Evolutionary conservation across 2,797 vertebrate species (phyloP), one percentile per base, ranked within the genome.

Genomic region (Lacerta agilis): DNA sequence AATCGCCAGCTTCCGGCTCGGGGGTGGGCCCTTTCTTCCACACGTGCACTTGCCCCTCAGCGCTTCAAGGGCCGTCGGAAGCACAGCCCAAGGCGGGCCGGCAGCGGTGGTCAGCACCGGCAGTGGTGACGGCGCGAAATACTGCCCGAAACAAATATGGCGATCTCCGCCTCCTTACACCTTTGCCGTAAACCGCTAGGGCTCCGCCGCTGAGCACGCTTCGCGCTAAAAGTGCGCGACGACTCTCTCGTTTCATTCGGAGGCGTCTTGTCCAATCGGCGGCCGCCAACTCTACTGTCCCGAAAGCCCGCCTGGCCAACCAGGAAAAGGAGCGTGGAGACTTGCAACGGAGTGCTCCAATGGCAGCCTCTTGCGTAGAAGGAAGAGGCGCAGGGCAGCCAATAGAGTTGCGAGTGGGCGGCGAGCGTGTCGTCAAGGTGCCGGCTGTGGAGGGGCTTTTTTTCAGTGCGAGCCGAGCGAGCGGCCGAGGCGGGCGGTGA

Each of bases 211-310:
- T 0, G n/a, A 36, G 87, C 86, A 89, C 23, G 80, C 43, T 4
- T 61, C 9, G 41, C 11, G 6, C 9, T 38, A 6, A n/a, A 17
- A 38, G 36, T 33, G 38, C 27, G 81, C 17, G 77, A 55, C 69
- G 25, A 29, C 29, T 33, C 20, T 49, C 76, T 27, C 66, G 15
- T 78, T 18, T 76, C 29, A 72, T 66, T 43, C 33, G 11, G 33
- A 0, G 36, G 1, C 8, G 0, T 6, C 4, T 73, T 0, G 10
- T 7, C 95, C 96, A 97, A 97, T 97, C 95, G 90, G 75, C 77
- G 41, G 43, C 88, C 95, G 97, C 96, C 97, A 97, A 94, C 97
- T 97, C 95, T 94, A 92, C 92, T n/a, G 94, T 95, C 89, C 82
- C 43, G 45, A 55, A 66, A 13, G 81, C 38, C 49, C 2, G 69